These are phyloP conservation scores for Rhinichthys klamathensis DNA, from an alignment of 2,113 vertebrate genomes.

Conservation along the genomic window DNA sequence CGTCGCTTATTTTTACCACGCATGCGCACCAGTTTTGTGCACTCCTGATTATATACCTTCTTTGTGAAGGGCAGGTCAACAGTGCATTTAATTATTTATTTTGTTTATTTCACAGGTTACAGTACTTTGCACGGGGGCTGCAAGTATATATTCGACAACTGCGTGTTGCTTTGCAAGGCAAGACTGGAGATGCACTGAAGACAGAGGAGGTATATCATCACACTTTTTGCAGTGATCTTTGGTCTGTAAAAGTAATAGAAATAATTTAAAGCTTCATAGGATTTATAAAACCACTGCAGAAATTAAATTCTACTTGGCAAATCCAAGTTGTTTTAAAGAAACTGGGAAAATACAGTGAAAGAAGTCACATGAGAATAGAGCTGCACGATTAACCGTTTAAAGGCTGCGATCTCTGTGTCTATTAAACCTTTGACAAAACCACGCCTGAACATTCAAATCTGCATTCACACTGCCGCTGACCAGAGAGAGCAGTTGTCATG, in stretches of 20 bases:
- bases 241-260: background rate
- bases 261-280: no score
- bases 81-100: background rate
- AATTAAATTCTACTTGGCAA: background rate
- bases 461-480: no score
- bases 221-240: background rate
- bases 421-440: no score
- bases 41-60: no score
- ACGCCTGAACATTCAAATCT: no score
- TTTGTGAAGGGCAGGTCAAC: background rate
- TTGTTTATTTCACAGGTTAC: slow-evolving; percentile 78
- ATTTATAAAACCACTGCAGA: no score
- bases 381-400: no score
- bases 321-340: background rate
- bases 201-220: slow-evolving; percentile 89
- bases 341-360: background rate
- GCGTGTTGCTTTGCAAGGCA: slow-evolving; percentile 94
- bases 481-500: no score
- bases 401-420: no score
- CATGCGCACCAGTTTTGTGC: no score
- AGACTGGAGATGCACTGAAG: slow-evolving; percentile 95
- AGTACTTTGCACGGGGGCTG: slow-evolving; percentile 95
- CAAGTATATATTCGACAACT: slow-evolving; percentile 98
- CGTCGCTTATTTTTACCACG: no score
- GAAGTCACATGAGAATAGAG: background rate